Evolutionary conservation across 1,140 invertebrate genomes (phyloP).

Genomic region (Ylistrum balloti): DNA sequence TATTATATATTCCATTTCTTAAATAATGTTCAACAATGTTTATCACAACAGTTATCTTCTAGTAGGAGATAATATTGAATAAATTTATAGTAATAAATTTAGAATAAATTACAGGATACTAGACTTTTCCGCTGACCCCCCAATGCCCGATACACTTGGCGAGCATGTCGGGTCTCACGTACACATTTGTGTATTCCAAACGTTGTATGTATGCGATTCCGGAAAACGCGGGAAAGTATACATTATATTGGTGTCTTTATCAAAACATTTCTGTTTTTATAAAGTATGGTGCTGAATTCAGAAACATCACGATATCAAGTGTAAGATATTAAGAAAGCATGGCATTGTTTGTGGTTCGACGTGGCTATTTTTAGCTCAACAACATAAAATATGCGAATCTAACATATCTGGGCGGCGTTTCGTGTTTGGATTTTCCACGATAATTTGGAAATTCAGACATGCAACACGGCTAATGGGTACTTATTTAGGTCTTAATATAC

Average conservation of each 20-base stretch:
- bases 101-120: too few relatives aligned
- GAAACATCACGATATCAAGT: not conserved
- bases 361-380: slow-evolving; percentile 32
- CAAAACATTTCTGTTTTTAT: not conserved
- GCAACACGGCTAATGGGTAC: not conserved
- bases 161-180: not conserved
- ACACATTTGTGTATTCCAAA: not conserved
- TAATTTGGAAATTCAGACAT: not conserved
- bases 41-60: too few relatives aligned
- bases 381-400: slow-evolving; percentile 29
- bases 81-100: too few relatives aligned
- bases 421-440: not conserved
- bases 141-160: not conserved
- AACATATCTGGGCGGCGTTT: slow-evolving; percentile 25
- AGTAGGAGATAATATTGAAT: too few relatives aligned
- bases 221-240: not conserved
- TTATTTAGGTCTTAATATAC: not conserved
- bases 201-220: not conserved
- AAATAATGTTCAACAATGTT: too few relatives aligned
- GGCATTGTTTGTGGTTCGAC: slow-evolving; percentile 37
- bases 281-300: not conserved
- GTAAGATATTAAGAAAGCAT: not conserved
- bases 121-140: too few relatives aligned
- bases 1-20: too few relatives aligned
- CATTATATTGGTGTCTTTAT: not conserved